A percentile compares a stretch with the other conserved stretches of the same genome.
These are phyloP conservation scores for Porites australiensis DNA, from an alignment of 64 coral and sea anemone species.

Conservation along the genomic window DNA sequence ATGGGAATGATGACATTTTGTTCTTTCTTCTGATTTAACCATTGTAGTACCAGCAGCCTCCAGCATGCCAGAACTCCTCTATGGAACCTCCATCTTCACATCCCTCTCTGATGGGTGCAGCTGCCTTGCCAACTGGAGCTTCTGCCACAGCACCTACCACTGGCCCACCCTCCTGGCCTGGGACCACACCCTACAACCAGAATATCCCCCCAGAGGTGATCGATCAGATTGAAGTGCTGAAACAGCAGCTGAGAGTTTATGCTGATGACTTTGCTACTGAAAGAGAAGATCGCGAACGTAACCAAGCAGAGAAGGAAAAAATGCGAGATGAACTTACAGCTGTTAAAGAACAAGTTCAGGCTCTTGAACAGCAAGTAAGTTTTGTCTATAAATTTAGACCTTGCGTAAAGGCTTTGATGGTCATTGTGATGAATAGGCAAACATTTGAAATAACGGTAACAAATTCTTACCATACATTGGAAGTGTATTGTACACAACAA, in stretches of 20 bases:
- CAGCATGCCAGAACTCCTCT: not conserved
- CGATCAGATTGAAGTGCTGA: conserved; percentile 93
- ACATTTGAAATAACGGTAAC: not conserved
- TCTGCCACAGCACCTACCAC: not conserved
- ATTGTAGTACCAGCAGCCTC: not conserved
- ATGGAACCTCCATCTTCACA: not conserved
- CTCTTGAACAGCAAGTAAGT: conserved; percentile 77
- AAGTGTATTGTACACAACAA: no score
- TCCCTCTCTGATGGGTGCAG: not conserved
- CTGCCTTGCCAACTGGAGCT: not conserved
- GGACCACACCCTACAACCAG: not conserved
- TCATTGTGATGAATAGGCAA: not conserved
- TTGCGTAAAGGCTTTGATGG: not conserved
- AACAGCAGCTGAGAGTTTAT: conserved; percentile 92
- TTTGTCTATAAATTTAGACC: not conserved
- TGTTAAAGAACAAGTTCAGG: conserved; percentile 68
- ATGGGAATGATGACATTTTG: no score
- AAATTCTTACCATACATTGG: no score
- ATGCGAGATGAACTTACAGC: conserved; percentile 73
- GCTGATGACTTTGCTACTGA: conserved; percentile 91
- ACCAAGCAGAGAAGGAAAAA: conserved; percentile 87
- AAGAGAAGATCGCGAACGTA: conserved; percentile 85
- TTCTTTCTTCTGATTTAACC: not conserved
- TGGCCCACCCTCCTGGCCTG: not conserved
- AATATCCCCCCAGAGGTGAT: conserved; percentile 59